These are phyloP conservation scores for Agelaius phoeniceus DNA, from an alignment of 2,113 vertebrate genomes.

Conservation along the genomic window DNA sequence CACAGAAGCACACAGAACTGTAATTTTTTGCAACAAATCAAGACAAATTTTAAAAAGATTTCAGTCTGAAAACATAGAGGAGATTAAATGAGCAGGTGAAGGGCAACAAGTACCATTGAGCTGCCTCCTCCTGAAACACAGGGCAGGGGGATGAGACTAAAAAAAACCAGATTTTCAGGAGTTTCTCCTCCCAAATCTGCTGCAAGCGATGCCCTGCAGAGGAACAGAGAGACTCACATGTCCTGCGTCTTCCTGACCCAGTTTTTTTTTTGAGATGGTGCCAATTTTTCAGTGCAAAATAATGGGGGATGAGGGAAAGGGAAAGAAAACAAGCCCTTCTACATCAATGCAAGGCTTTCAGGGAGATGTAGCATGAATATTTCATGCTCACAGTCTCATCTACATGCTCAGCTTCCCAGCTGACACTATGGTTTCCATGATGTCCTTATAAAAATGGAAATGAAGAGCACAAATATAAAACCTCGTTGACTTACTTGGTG, in stretches of 20 bases:
- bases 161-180: background rate
- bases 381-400: background rate
- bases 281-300: background rate
- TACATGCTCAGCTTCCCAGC: background rate
- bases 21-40: background rate
- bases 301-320: background rate
- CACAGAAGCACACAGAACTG: background rate
- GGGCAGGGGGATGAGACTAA: background rate
- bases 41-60: background rate
- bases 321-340: background rate
- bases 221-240: background rate
- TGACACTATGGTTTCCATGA: background rate
- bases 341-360: background rate
- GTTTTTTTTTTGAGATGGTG: background rate
- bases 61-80: background rate
- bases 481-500: background rate
- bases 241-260: background rate
- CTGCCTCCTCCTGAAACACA: background rate
- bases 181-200: background rate
- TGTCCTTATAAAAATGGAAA: background rate
- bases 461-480: background rate
- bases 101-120: background rate
- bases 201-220: fast-evolving
- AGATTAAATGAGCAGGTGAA: background rate
- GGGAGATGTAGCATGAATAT: background rate